These are phyloP conservation scores for Drosophila antonietae DNA, from an alignment of 2,888 invertebrate species.

Conservation along the genomic window DNA sequence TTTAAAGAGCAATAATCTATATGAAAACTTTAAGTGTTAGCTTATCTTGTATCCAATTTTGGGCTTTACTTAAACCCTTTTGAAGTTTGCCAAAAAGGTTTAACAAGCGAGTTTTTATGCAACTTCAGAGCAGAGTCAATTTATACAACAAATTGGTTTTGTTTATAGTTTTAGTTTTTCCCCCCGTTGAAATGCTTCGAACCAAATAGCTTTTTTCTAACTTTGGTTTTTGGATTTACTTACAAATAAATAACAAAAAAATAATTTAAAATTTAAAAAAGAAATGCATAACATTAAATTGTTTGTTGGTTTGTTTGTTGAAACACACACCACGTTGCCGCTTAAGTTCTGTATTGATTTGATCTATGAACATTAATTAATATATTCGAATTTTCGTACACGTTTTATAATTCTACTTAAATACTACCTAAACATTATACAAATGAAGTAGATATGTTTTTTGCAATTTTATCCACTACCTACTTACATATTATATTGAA, in stretches of 20 bases:
- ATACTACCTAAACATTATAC: conserved; percentile 50
- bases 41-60: conserved; percentile 12
- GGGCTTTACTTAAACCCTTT: conserved; percentile 14
- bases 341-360: conserved; percentile 64
- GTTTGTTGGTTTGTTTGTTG: conserved; percentile 69
- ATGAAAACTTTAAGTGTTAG: conserved; percentile 9
- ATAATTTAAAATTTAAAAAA: conserved; percentile 1
- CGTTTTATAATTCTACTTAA: conserved; percentile 55
- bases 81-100: conserved; percentile 19
- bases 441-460: conserved; percentile 69
- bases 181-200: conserved; percentile 43
- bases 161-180: conserved; percentile 52
- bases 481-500: conserved; percentile 60
- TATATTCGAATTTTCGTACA: conserved; percentile 45
- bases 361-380: conserved; percentile 36
- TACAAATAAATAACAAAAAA: conserved; percentile 11
- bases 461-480: conserved; percentile 69
- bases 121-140: conserved; percentile 73
- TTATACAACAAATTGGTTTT: conserved; percentile 38
- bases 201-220: conserved; percentile 53
- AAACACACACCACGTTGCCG: conserved; percentile 54
- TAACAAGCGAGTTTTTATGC: conserved; percentile 68
- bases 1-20: conserved; percentile 1
- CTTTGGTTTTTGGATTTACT: conserved; percentile 50
- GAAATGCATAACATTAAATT: conserved; percentile 60